Evolutionary conservation across 1,140 invertebrate species (phyloP), one percentile per base, ranked within the genome.

Genomic region (Pseudomyrmex gracilis): DNA sequence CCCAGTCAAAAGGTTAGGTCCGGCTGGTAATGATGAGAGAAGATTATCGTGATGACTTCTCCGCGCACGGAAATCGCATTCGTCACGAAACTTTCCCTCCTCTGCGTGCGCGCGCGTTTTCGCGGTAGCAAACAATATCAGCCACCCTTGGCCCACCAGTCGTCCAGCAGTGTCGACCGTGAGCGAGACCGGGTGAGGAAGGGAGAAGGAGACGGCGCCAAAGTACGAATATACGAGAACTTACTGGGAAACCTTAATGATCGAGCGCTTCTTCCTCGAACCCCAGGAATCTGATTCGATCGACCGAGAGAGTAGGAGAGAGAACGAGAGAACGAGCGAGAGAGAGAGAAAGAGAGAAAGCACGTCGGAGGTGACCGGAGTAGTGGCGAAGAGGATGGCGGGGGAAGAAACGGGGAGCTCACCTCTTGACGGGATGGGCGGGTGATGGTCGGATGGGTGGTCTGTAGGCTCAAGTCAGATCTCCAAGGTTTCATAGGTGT

Each of bases 401-500:
- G 0, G 76, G 66, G 55, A 80, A 43, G 53, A 58, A 80, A 5
- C 66, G 71, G 66, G 53, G 34, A 34, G 66, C 76, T 80, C 66
- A 71, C 71, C 78, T 67, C 63, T 70, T 68, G 53, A 60, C 71
- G 43, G 83, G 85, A 55, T 84, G 57, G 58, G 55, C 63, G 87
- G 71, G 83, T 85, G 47, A 83, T 76, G 88, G 88, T 86, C 73
- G 88, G 88, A 82, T 74, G 87, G 84, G 82, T 74, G 80, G 84
- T 61, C 67, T 63, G 83, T 82, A 82, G 86, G 88, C 89, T 88
- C 87, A 91, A 92, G 91, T 92, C 91, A 93, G 90, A 90, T 91
- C 90, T 93, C 92, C 92, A 93, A 93, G 92, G 92, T 92, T 92
- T 92, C 90, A 89, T 92, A 93, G 91, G 92, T 93, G 91, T 93